These are phyloP conservation scores for Elysia chlorotica DNA, from an alignment of 1,140 invertebrate genomes.

Conservation along the genomic window DNA sequence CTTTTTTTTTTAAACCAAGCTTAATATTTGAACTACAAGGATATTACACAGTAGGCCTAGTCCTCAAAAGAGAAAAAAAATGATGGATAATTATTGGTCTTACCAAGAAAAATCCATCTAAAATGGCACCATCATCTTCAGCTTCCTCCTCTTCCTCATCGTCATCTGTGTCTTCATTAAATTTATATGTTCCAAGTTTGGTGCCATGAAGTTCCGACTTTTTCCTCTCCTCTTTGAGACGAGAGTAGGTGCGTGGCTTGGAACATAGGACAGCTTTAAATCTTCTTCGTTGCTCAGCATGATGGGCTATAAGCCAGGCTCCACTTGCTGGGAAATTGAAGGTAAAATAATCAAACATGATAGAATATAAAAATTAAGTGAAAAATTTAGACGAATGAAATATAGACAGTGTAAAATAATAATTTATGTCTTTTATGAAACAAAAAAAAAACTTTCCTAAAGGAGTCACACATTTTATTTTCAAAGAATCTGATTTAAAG, in stretches of 20 bases:
- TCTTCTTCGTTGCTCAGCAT: slow-evolving; percentile 52
- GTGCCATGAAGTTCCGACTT: slow-evolving; percentile 43
- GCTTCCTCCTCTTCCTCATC: slow-evolving; percentile 38
- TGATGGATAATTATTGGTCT: no score
- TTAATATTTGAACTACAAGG: no score
- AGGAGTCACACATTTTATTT: background rate
- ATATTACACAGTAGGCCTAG: no score
- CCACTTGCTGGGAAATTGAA: slow-evolving; percentile 43
- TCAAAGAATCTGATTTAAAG: background rate
- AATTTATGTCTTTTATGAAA: background rate
- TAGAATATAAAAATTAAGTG: background rate
- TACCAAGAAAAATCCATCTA: slow-evolving; percentile 62
- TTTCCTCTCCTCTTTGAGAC: slow-evolving; percentile 53
- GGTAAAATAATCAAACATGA: background rate
- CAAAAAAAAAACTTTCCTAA: background rate
- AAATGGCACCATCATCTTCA: slow-evolving; percentile 35
- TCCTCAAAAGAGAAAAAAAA: no score
- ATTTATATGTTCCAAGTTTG: slow-evolving; percentile 26
- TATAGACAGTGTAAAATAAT: background rate
- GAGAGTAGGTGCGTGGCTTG: slow-evolving; percentile 56
- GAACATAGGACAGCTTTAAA: slow-evolving; percentile 59
- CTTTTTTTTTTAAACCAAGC: no score
- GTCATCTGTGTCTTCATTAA: slow-evolving; percentile 23
- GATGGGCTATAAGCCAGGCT: slow-evolving; percentile 55
- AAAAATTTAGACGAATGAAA: background rate